Evolutionary conservation across 2,888 invertebrate genomes (phyloP).

Genomic region (Calliphora vomitoria): DNA sequence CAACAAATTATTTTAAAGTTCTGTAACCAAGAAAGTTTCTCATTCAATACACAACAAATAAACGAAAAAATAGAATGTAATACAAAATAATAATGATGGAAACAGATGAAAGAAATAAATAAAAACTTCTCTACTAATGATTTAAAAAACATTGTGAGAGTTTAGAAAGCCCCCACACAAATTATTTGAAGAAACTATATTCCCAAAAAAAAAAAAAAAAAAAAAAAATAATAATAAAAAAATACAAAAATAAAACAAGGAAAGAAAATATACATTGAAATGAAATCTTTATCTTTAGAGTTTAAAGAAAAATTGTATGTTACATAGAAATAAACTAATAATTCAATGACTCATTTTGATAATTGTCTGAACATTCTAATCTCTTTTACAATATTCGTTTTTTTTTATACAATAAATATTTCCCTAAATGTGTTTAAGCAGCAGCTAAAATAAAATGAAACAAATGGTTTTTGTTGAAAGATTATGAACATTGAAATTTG

Average conservation of each 20-base stretch:
- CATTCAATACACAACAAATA: not conserved
- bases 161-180: constrained; percentile 36
- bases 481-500: constrained; percentile 47
- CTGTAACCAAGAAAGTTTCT: not conserved
- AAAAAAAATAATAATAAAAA: too few species aligned
- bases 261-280: constrained; percentile 27
- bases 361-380: constrained; percentile 40
- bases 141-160: constrained; percentile 31
- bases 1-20: constrained; percentile 8
- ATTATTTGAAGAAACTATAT: not conserved
- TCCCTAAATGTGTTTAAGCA: constrained; percentile 11
- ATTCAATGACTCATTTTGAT: constrained; percentile 58
- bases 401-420: constrained; percentile 17
- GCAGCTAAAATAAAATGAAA: constrained; percentile 7
- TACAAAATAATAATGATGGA: constrained; percentile 25
- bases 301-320: not conserved
- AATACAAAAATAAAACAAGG: not conserved
- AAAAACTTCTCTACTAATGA: constrained; percentile 38
- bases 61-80: constrained; percentile 26
- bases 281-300: not conserved
- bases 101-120: constrained; percentile 50
- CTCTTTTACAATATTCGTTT: not conserved
- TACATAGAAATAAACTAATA: constrained; percentile 15
- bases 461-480: constrained; percentile 61
- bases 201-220: too few species aligned